Percentiles rank a stretch among this genome's conserved stretches.
Conservation (phyloP, 2,113 vertebrate species). For the Gobius niger region DNA sequence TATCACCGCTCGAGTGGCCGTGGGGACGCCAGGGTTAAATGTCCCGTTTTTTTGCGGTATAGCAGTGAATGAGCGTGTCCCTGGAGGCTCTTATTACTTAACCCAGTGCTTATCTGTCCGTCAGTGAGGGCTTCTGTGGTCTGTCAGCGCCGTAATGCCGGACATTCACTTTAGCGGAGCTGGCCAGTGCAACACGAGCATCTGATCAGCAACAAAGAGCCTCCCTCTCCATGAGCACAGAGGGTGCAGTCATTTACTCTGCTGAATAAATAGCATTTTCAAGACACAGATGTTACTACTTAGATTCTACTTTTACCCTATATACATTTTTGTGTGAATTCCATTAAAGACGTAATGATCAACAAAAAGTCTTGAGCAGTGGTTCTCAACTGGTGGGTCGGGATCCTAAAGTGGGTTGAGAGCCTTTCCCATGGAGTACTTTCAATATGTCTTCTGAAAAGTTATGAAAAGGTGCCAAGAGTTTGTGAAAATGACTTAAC, state of each 20-base stretch:
- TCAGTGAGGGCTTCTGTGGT: constrained; percentile 33
- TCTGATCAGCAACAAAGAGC: constrained; percentile 70
- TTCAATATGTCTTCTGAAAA: background rate
- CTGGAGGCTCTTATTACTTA: constrained; percentile 30
- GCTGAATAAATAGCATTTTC: too few species aligned
- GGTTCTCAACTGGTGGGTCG: too few species aligned
- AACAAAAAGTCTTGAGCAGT: too few species aligned
- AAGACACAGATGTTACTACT: too few species aligned
- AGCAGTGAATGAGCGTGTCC: background rate
- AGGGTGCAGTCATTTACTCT: constrained; percentile 57
- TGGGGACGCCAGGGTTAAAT: background rate
- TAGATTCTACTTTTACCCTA: too few species aligned
- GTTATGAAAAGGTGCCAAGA: background rate
- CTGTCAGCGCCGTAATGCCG: constrained; percentile 45
- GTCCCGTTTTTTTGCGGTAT: background rate
- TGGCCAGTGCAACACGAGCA: constrained; percentile 57
- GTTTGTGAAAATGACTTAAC: too few species aligned
- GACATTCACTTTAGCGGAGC: constrained; percentile 45
- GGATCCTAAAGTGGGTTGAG: too few species aligned
- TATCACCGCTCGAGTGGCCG: too few species aligned
- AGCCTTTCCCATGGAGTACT: too few species aligned
- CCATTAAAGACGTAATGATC: too few species aligned
- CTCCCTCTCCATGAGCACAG: constrained; percentile 6
- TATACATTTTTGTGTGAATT: too few species aligned
- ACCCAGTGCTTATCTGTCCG: constrained; percentile 27